phyloP scores from a whole-genome alignment of 2,888 invertebrate species.

The Argynnis bischoffii region DNA sequence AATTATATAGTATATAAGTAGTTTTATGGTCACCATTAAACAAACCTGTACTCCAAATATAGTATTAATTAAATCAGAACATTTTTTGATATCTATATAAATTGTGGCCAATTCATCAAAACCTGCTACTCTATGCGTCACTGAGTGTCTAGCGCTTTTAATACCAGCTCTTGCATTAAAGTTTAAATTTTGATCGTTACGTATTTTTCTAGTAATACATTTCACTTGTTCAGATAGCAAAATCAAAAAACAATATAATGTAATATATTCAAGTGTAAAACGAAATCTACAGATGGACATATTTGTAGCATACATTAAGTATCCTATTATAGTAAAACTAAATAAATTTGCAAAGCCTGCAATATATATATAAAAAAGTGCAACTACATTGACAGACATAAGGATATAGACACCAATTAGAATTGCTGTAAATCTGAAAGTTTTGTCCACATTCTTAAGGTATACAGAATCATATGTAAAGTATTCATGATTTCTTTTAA shows the following conservation, averaged over 20 bases:
- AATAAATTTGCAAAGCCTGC: too few relatives aligned
- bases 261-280: constrained; percentile 2
- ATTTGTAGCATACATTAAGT: neutral
- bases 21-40: neutral
- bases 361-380: neutral
- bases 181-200: neutral
- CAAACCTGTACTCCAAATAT: constrained; percentile 26
- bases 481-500: neutral
- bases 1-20: neutral
- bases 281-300: neutral
- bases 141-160: neutral
- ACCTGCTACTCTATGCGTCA: constrained; percentile 1
- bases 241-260: neutral
- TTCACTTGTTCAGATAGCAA: constrained; percentile 21
- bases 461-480: neutral
- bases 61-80: constrained; percentile 18
- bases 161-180: neutral
- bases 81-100: constrained; percentile 24
- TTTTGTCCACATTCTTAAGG: neutral
- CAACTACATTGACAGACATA: neutral
- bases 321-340: neutral
- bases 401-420: neutral
- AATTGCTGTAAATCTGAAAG: neutral
- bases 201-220: constrained; percentile 17
- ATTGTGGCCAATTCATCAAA: constrained; percentile 18